Evolutionary conservation across 2,797 vertebrate species (phyloP).

Genomic region (Momotus momota): DNA sequence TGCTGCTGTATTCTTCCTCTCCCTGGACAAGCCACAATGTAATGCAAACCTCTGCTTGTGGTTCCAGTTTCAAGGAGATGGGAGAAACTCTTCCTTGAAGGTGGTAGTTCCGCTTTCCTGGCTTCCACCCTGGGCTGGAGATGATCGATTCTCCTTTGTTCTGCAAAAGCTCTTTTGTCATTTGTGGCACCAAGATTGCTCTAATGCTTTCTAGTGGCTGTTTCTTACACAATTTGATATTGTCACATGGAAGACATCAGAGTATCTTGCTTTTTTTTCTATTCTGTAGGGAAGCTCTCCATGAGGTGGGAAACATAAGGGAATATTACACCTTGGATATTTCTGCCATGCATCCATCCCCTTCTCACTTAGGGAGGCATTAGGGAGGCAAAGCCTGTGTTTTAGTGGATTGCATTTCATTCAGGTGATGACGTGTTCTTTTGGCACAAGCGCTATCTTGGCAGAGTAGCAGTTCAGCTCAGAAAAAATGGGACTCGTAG

Average conservation of each 20-base stretch:
- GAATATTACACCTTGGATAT: not conserved
- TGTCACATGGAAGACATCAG: not conserved
- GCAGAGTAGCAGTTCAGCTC: not conserved
- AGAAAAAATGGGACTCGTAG: not conserved
- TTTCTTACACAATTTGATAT: not conserved
- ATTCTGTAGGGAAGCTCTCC: not conserved
- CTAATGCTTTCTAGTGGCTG: not conserved
- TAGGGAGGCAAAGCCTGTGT: not conserved
- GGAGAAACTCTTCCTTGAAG: not conserved
- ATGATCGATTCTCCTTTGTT: not conserved
- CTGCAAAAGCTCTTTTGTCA: not conserved
- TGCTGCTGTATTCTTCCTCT: not conserved
- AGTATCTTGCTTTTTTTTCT: not conserved
- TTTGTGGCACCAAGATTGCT: not conserved
- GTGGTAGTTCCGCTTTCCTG: not conserved
- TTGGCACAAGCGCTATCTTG: not conserved
- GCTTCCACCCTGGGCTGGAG: not conserved
- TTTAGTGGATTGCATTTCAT: not conserved
- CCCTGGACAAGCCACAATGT: not conserved
- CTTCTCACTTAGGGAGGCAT: not conserved
- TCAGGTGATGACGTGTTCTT: accelerated
- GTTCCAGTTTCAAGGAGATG: not conserved
- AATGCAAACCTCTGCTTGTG: not conserved
- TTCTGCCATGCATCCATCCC: not conserved
- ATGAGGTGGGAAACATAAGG: not conserved